Conservation (phyloP, 2,888 invertebrate species). For the Candidula unifasciata region DNA sequence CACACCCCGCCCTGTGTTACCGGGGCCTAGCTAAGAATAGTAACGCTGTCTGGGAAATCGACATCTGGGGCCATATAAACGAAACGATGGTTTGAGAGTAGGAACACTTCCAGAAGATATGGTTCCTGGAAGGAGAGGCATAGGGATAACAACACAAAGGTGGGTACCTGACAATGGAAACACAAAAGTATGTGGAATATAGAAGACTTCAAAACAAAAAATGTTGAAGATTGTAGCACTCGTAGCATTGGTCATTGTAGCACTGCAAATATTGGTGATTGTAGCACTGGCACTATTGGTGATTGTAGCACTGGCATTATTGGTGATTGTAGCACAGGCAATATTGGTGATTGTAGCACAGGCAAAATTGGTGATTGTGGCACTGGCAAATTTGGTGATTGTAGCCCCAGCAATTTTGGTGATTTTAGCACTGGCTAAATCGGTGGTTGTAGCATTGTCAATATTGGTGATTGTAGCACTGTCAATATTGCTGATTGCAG, state of each 20-base stretch:
- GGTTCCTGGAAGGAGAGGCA: too few relatives aligned
- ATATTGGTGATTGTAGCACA: background rate
- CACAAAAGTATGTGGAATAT: too few relatives aligned
- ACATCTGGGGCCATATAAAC: too few relatives aligned
- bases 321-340: background rate
- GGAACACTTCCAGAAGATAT: too few relatives aligned
- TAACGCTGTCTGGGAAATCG: too few relatives aligned
- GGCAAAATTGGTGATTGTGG: background rate
- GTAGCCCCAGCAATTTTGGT: background rate
- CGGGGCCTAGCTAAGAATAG: too few relatives aligned
- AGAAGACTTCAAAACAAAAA: background rate
- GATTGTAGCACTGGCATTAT: background rate
- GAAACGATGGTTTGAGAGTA: too few relatives aligned
- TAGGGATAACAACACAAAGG: too few relatives aligned
- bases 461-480: too few relatives aligned
- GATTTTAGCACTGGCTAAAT: background rate
- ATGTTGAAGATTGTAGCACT: background rate
- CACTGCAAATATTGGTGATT: background rate
- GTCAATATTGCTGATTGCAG: too few relatives aligned
- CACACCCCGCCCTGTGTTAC: too few relatives aligned
- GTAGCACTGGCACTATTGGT: background rate
- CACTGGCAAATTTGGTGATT: background rate
- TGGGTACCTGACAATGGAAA: too few relatives aligned
- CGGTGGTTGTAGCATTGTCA: background rate
- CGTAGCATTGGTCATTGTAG: background rate